phyloP scores from a whole-genome alignment of 2,888 invertebrate species.

The Ethmia dodecea region DNA sequence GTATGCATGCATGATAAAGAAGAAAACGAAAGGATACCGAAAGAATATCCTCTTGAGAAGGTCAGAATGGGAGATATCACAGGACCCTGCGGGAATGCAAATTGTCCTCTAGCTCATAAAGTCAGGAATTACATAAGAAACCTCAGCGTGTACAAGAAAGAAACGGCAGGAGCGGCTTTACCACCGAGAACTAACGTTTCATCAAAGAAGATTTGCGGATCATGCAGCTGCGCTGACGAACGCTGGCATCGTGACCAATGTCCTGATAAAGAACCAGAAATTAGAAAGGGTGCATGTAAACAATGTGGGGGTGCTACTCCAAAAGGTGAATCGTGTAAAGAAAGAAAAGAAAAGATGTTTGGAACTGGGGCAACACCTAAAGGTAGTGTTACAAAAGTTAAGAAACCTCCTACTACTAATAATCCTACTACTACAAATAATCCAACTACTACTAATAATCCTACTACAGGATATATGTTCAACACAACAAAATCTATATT shows the following conservation, averaged over 20 bases:
- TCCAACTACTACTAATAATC: too few relatives aligned
- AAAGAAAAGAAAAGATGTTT: slow-evolving; percentile 35
- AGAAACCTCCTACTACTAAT: too few relatives aligned
- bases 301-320: slow-evolving; percentile 47
- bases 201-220: slow-evolving; percentile 48
- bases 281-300: slow-evolving; percentile 25
- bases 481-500: slow-evolving; percentile 35
- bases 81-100: slow-evolving; percentile 65
- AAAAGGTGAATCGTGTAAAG: slow-evolving; percentile 49
- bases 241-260: slow-evolving; percentile 21
- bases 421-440: too few relatives aligned
- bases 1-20: slow-evolving; percentile 31
- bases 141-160: slow-evolving; percentile 50
- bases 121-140: slow-evolving; percentile 58
- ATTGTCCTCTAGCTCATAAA: slow-evolving; percentile 62
- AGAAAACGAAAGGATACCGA: slow-evolving; percentile 27
- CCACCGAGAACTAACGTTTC: slow-evolving; percentile 30
- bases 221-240: slow-evolving; percentile 60
- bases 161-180: slow-evolving; percentile 31
- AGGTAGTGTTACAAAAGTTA: slow-evolving; percentile 36
- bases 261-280: slow-evolving; percentile 17
- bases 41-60: slow-evolving; percentile 49
- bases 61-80: slow-evolving; percentile 67
- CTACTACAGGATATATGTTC: slow-evolving; percentile 31
- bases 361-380: slow-evolving; percentile 45